Base-by-base conservation (phyloP, 2,888 invertebrate genomes). In the Cosmia trapezina region DNA sequence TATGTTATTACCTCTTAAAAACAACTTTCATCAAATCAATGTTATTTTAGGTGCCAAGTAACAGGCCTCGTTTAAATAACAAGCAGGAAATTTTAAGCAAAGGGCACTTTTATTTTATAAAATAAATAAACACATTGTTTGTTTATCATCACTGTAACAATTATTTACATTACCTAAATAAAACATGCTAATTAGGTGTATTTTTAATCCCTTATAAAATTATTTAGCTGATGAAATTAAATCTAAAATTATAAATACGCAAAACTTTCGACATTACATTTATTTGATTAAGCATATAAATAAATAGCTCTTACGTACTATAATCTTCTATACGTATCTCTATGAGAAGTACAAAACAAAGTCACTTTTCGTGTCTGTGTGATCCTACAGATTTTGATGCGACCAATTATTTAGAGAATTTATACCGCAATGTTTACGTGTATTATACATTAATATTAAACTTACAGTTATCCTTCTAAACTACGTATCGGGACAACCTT, bases 21-120 rank as follows among this genome's bases (percentile, higher is more conserved):
- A 43, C 4, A 33, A 43, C n/a, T 57, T 22, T n/a, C 37, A 45
- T 41, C 3, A 54, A 73, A 74, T 56, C 56, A 49, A 41, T 54
- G 19, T 74, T 74, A 49, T 56, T 54, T 74, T 43, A 74, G 43
- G 33, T 49, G 17, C n/a, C 41, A 73, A 37, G 4, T n/a, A 37
- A 33, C 17, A 11, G 11, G 28, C 43, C 37, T 54, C 33, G 66
- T 69, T 45, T n/a, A 45, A 37, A 56, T 41, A n/a, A 43, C 14
- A 43, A 14, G 9, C 12, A 14, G 14, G 7, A 68, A 1, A 49
- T 5, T 19, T 28, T 28, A 28, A n/a, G n/a, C n/a, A n/a, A n/a
- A n/a, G n/a, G n/a, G n/a, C 28, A 28, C 28, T 28, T 28, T 47
- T 47, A 45, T 45, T 59, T 45, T 33, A 43, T 14, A n/a, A 33